A percentile compares a stretch with the other conserved stretches of the same genome.
Conservation (phyloP, 1,140 invertebrate genomes). For the Drosophila bipectinata region DNA sequence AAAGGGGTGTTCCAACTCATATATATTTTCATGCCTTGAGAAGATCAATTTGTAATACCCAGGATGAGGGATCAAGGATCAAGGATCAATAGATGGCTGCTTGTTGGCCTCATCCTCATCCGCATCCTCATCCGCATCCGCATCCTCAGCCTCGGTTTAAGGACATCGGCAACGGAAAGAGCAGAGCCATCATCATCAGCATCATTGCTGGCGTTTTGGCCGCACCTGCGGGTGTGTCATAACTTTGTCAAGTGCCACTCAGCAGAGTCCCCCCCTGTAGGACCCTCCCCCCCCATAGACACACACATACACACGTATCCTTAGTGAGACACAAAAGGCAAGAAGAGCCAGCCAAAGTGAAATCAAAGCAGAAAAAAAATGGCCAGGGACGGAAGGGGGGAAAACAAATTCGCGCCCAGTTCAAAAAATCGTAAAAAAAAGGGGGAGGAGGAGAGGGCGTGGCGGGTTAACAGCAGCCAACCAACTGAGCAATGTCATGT, state of each 20-base stretch:
- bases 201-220: conserved; percentile 32
- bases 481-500: conserved; percentile 54
- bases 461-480: conserved; percentile 32
- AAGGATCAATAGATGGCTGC: conserved; percentile 29
- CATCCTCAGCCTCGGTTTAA: conserved; percentile 8
- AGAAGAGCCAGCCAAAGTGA: conserved; percentile 28
- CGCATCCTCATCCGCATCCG: background rate
- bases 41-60: too few relatives aligned
- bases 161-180: background rate
- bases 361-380: conserved; percentile 45
- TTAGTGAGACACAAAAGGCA: conserved; percentile 9
- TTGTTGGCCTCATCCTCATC: conserved; percentile 4
- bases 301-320: conserved; percentile 7
- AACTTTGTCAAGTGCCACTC: conserved; percentile 60
- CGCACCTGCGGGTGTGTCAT: conserved; percentile 53
- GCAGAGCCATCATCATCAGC: conserved; percentile 11
- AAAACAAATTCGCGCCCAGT: conserved; percentile 41
- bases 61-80: background rate
- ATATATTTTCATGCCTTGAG: too few relatives aligned
- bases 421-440: conserved; percentile 30
- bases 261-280: background rate
- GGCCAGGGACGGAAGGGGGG: background rate
- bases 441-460: background rate
- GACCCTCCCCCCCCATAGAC: background rate
- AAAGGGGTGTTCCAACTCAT: too few relatives aligned